phyloP scores from a whole-genome alignment of 2,797 vertebrate genomes.

The Diglossa cyanea region DNA sequence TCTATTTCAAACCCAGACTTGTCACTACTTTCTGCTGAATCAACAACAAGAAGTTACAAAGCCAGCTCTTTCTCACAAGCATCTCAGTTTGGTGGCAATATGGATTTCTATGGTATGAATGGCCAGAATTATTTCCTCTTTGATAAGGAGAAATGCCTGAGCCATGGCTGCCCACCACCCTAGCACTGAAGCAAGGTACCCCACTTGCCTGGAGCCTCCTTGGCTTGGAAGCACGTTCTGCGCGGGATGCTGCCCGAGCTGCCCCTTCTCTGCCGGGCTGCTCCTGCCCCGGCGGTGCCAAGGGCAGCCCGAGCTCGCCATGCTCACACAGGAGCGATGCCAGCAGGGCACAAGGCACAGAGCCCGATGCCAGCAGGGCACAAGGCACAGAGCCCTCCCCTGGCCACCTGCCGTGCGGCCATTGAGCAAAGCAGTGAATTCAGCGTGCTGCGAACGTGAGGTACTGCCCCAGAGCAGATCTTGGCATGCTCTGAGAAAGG shows the following conservation, averaged over 20 bases:
- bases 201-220: not conserved
- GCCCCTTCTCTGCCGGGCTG: not conserved
- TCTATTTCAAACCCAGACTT: not conserved
- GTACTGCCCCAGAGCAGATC: not conserved
- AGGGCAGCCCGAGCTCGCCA: not conserved
- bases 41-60: not conserved
- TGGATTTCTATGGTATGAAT: not conserved
- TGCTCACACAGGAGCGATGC: not conserved
- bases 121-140: not conserved
- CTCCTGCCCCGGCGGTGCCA: fast-evolving
- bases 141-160: not conserved
- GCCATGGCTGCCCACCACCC: not conserved
- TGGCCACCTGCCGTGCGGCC: fast-evolving
- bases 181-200: not conserved
- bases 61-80: not conserved
- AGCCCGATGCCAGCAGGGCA: not conserved
- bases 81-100: not conserved
- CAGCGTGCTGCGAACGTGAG: not conserved
- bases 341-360: not conserved
- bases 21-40: not conserved
- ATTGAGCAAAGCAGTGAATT: not conserved
- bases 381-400: not conserved
- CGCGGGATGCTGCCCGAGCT: not conserved
- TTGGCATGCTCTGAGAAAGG: not conserved
- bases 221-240: not conserved